Evolutionary conservation across 1,140 invertebrate genomes (phyloP).

Genomic region (Plutomurus gul): DNA sequence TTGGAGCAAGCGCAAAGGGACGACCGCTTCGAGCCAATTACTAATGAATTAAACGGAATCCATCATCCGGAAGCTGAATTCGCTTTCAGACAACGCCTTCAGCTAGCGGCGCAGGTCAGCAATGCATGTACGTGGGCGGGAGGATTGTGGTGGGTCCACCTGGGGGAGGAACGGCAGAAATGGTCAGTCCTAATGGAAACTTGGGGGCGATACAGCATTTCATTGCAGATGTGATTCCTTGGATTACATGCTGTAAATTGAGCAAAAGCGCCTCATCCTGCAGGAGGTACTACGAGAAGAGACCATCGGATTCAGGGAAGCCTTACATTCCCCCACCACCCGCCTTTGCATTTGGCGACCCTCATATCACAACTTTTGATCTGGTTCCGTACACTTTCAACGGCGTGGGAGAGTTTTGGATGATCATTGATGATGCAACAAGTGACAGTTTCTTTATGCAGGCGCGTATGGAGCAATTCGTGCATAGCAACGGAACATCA

Average conservation of each 20-base stretch:
- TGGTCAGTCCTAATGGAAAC: not conserved
- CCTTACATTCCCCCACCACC: not conserved
- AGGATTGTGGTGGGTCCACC: not conserved
- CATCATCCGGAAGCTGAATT: conserved; percentile 19
- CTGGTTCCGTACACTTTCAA: conserved; percentile 89
- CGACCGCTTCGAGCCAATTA: not conserved
- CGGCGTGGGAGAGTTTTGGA: conserved; percentile 85
- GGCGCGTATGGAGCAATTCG: not conserved
- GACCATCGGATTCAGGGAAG: not conserved
- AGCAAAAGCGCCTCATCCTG: not conserved
- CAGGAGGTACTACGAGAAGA: not conserved
- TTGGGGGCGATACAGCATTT: not conserved
- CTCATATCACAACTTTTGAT: conserved; percentile 93
- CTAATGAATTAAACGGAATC: not conserved
- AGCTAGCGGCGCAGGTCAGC: not conserved
- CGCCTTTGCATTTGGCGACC: conserved; percentile 85
- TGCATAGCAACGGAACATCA: not conserved
- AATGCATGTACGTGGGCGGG: conserved; percentile 39
- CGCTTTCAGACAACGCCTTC: not conserved
- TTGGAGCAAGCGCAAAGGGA: not conserved
- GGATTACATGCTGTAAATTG: not conserved
- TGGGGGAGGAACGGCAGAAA: not conserved
- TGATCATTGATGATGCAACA: not conserved
- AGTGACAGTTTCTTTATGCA: not conserved
- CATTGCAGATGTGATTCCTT: not conserved